Evolutionary conservation across 2,797 vertebrate species (phyloP).

Genomic region (Pseudotriccus pelzelni): DNA sequence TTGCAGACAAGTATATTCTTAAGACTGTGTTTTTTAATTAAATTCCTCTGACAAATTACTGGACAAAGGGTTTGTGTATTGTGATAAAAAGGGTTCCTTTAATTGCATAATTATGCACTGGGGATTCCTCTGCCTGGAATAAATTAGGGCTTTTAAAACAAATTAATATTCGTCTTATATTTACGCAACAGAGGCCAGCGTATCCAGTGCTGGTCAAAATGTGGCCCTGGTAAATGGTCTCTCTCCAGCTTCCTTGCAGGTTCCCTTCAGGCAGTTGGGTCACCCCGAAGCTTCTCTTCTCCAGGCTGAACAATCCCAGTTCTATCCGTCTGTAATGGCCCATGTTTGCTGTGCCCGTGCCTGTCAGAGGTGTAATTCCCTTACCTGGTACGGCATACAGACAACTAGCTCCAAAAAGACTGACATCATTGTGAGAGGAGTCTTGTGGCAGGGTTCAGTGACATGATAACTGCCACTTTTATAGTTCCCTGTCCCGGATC

Average conservation of each 20-base stretch:
- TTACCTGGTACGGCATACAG: background rate
- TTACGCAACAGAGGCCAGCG: background rate
- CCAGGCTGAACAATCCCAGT: background rate
- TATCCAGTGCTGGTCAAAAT: background rate
- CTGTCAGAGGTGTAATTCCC: background rate
- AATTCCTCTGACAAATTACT: slow-evolving; percentile 63
- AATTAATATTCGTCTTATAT: background rate
- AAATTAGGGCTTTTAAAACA: background rate
- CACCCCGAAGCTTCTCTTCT: background rate
- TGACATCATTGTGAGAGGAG: background rate
- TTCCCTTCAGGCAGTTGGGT: background rate
- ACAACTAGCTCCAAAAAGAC: background rate
- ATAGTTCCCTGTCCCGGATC: background rate
- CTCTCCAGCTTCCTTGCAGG: background rate
- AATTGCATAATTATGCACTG: slow-evolving; percentile 46
- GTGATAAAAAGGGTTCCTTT: background rate
- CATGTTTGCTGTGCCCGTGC: accelerated
- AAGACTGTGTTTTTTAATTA: slow-evolving; percentile 53
- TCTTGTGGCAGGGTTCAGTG: background rate
- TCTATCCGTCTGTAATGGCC: background rate
- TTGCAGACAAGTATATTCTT: slow-evolving; percentile 34
- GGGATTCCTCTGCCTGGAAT: slow-evolving; percentile 25
- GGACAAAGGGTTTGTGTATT: slow-evolving; percentile 36
- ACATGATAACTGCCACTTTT: background rate
- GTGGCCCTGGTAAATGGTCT: background rate